Conservation (phyloP, 2,888 invertebrate species). For the Lasiommata megera region DNA sequence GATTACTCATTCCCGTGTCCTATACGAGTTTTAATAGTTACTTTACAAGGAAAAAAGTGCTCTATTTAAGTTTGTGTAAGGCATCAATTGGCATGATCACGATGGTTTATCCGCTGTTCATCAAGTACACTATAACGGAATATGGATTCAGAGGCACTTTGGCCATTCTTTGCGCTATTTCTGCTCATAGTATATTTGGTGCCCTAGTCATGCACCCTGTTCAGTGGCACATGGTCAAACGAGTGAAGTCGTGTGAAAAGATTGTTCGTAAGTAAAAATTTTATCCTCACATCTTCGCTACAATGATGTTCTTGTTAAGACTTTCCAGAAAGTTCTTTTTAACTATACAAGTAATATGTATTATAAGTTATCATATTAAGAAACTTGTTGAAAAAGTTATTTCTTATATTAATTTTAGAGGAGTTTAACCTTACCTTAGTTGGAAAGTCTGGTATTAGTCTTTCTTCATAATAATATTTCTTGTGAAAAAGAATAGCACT, state of each 20-base stretch:
- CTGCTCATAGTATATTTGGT: conserved; percentile 85
- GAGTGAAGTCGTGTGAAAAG: conserved; percentile 61
- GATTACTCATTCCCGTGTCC: conserved; percentile 86
- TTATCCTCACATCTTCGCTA: conserved; percentile 4
- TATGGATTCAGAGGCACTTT: conserved; percentile 88
- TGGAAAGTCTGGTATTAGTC: too few species aligned
- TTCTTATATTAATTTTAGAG: neutral
- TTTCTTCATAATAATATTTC: too few species aligned
- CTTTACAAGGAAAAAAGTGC: conserved; percentile 85
- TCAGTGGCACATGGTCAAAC: conserved; percentile 84
- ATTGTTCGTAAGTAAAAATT: conserved; percentile 65
- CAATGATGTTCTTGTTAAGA: neutral
- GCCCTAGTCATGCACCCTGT: conserved; percentile 87
- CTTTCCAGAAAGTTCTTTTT: neutral
- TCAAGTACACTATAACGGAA: conserved; percentile 82
- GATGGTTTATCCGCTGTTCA: conserved; percentile 85
- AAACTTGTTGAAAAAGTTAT: neutral
- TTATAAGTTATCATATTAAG: neutral
- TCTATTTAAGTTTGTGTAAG: conserved; percentile 87
- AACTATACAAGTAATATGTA: neutral
- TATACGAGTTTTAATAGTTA: conserved; percentile 88
- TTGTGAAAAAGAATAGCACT: too few species aligned
- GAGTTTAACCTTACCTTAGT: too few species aligned
- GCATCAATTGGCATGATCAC: conserved; percentile 84
- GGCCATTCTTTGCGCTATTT: conserved; percentile 84